phyloP scores from a whole-genome alignment of 2,113 vertebrate genomes.

The Nematolebias whitei region DNA sequence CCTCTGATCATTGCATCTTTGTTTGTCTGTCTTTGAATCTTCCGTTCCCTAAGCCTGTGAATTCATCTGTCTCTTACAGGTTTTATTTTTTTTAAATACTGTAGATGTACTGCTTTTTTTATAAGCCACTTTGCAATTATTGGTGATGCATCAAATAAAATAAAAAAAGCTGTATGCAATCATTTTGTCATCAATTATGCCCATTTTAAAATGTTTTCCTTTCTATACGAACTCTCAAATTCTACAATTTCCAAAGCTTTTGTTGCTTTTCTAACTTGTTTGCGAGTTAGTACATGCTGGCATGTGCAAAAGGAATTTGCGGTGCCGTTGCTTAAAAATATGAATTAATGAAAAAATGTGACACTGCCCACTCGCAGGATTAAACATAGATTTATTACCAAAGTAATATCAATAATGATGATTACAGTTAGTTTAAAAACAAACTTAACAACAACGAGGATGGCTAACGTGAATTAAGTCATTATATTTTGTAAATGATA shows the following conservation, averaged over 20 bases:
- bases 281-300: too few relatives aligned
- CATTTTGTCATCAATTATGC: neutral
- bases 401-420: too few relatives aligned
- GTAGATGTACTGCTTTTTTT: neutral
- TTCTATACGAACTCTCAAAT: neutral
- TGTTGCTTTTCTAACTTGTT: too few relatives aligned
- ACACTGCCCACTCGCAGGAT: too few relatives aligned
- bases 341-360: too few relatives aligned
- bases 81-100: constrained; percentile 5
- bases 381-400: too few relatives aligned
- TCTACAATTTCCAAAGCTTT: neutral
- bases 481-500: too few relatives aligned
- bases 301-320: too few relatives aligned
- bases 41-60: neutral
- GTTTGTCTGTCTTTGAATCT: constrained; percentile 15
- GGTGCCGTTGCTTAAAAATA: too few relatives aligned
- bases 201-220: neutral
- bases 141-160: neutral
- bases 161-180: neutral
- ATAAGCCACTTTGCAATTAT: neutral
- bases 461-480: too few relatives aligned
- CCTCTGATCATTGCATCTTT: constrained; percentile 36
- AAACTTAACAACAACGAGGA: too few relatives aligned
- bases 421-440: too few relatives aligned
- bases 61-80: constrained; percentile 19